phyloP scores from a whole-genome alignment of 2,113 vertebrate species.

The Lepidothrix coronata region DNA sequence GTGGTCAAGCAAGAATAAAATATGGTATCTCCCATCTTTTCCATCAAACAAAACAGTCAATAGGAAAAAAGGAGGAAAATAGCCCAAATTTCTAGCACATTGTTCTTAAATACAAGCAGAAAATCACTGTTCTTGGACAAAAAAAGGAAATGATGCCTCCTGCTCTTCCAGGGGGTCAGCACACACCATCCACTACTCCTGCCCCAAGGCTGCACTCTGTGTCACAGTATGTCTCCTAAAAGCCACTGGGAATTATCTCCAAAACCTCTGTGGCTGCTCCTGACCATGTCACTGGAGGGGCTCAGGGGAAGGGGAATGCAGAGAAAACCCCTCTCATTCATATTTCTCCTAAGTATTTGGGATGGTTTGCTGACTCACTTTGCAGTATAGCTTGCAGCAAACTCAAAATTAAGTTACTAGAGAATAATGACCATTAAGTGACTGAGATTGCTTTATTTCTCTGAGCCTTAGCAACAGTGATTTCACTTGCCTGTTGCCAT shows the following conservation, averaged over 20 bases:
- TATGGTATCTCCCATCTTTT: background rate
- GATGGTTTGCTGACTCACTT: conserved; percentile 60
- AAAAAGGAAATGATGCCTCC: background rate
- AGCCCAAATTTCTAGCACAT: background rate
- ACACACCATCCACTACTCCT: background rate
- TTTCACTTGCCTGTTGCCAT: conserved; percentile 84
- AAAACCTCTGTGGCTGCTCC: background rate
- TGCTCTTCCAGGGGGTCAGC: background rate
- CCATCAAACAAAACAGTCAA: background rate
- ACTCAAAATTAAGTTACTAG: conserved; percentile 59
- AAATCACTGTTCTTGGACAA: background rate
- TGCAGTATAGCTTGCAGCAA: background rate
- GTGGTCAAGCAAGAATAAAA: background rate
- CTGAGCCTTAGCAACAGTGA: conserved; percentile 76
- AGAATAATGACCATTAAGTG: conserved; percentile 72
- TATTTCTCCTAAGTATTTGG: background rate
- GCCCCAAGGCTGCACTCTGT: background rate
- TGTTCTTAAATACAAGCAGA: background rate
- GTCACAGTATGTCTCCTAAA: background rate
- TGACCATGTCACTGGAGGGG: background rate
- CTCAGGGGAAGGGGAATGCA: background rate
- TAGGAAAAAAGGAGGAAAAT: background rate
- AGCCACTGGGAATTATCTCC: background rate
- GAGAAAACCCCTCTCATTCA: background rate
- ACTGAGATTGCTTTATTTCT: conserved; percentile 71